A percentile compares a stretch with the other conserved stretches of the same genome.
Conservation (phyloP, 2,113 vertebrate species). For the Cervus canadensis region DNA sequence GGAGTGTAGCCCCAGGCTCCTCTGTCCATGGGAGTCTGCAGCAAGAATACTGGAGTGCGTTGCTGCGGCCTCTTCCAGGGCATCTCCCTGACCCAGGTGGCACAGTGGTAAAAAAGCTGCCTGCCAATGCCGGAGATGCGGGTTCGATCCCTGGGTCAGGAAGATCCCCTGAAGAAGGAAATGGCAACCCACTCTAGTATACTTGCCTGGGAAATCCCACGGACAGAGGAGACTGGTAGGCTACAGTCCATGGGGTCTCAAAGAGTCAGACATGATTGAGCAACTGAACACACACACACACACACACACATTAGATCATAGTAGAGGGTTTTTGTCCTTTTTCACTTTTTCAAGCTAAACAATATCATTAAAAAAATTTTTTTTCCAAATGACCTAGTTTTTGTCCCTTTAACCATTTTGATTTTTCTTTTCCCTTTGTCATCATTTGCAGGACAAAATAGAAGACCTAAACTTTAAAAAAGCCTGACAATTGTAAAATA, state of each 20-base stretch:
- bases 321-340: not conserved
- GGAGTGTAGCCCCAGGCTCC: not conserved
- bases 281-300: not conserved
- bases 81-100: accelerated
- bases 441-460: not conserved
- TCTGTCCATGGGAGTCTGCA: not conserved
- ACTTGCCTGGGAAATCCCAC: not conserved
- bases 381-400: not conserved
- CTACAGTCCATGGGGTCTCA: not conserved
- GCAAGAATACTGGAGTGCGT: not conserved
- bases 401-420: not conserved
- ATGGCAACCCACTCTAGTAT: not conserved
- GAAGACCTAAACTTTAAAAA: not conserved
- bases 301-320: not conserved
- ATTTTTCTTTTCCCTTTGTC: not conserved
- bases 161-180: not conserved
- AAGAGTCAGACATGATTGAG: not conserved
- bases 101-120: not conserved
- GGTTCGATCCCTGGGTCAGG: not conserved
- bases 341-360: not conserved
- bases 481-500: not conserved
- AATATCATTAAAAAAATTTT: not conserved
- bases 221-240: not conserved
- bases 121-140: accelerated
- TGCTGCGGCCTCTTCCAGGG: not conserved